These are phyloP conservation scores for Premnoplex brunnescens DNA, from an alignment of 2,797 vertebrate genomes.

Conservation along the genomic window DNA sequence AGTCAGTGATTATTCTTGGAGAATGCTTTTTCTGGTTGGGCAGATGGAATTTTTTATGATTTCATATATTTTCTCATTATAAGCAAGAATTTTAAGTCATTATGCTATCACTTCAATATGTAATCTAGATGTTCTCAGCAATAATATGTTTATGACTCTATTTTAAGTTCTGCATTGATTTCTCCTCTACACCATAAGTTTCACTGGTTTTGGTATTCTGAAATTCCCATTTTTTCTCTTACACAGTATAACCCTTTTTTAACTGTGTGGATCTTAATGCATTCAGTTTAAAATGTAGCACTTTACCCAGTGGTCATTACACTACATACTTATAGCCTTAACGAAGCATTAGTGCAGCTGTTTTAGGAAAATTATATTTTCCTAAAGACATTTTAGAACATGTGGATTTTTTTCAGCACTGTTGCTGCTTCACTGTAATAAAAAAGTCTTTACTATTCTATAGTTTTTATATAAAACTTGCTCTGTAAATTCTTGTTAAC, in stretches of 20 bases:
- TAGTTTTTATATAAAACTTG: not conserved
- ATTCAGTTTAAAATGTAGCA: not conserved
- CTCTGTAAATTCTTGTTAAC: not conserved
- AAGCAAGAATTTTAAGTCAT: not conserved
- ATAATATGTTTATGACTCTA: not conserved
- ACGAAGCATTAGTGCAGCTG: not conserved
- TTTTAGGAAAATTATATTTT: conserved; percentile 2
- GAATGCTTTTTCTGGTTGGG: not conserved
- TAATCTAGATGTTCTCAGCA: not conserved
- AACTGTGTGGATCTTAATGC: not conserved
- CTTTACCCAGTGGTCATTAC: not conserved
- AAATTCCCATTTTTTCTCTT: not conserved
- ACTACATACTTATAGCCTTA: not conserved
- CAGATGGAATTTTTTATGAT: not conserved
- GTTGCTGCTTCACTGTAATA: not conserved
- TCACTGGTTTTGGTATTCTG: not conserved
- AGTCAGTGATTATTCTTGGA: not conserved
- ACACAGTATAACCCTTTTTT: not conserved
- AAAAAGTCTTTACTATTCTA: not conserved
- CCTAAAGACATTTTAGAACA: not conserved
- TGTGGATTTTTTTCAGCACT: not conserved
- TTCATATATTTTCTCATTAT: not conserved
- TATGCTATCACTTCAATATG: not conserved
- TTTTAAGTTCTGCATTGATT: not conserved
- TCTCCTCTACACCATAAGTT: not conserved